Conservation (phyloP, 1,140 invertebrate species). For the Elymnias hypermnestra region DNA sequence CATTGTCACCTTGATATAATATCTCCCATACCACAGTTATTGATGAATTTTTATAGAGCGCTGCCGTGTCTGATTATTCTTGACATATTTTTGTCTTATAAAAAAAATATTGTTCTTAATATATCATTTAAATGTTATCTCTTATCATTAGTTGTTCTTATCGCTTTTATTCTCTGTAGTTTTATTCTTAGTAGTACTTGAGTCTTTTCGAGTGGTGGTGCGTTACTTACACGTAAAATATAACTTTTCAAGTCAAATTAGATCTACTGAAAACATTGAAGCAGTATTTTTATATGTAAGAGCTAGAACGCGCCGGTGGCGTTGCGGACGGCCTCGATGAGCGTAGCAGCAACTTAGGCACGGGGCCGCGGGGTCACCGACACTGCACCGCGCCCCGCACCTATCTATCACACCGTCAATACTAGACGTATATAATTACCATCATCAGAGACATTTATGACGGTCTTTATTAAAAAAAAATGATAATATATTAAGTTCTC, state of each 20-base stretch:
- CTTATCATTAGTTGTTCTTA: neutral
- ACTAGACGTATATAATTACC: neutral
- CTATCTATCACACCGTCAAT: constrained; percentile 24
- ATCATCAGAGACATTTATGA: too few relatives aligned
- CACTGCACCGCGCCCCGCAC: constrained; percentile 41
- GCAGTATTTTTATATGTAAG: constrained; percentile 12
- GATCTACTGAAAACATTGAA: neutral
- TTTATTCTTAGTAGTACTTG: neutral
- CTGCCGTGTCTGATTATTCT: too few relatives aligned
- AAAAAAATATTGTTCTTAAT: too few relatives aligned
- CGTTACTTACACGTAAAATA: neutral
- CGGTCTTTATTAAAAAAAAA: too few relatives aligned
- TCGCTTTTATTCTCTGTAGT: neutral
- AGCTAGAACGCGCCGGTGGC: constrained; percentile 14
- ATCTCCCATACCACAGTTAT: too few relatives aligned
- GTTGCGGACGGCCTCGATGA: constrained; percentile 36
- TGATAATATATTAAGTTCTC: too few relatives aligned
- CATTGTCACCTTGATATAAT: constrained; percentile 21
- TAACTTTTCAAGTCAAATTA: neutral
- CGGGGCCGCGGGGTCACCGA: constrained; percentile 64
- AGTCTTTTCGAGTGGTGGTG: too few relatives aligned
- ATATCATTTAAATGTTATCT: neutral
- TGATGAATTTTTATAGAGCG: too few relatives aligned
- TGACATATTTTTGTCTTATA: too few relatives aligned
- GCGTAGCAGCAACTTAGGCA: constrained; percentile 36